Percentiles rank a stretch among this genome's conserved stretches.
Conservation (phyloP, 2,113 vertebrate species). For the Crypturellus undulatus region DNA sequence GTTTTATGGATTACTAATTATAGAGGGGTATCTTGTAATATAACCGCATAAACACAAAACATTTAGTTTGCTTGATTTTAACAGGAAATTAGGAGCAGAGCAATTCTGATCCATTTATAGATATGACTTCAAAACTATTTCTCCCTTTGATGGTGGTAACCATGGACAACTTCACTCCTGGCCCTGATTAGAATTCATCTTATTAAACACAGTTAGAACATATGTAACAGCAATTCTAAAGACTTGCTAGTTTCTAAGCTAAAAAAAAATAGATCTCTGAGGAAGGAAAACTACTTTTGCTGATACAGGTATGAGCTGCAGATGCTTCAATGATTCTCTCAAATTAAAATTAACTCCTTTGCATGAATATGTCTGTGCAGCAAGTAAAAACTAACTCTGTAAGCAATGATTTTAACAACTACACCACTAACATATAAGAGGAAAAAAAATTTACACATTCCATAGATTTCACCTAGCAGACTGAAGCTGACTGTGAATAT, state of each 20-base stretch:
- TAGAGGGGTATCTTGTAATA: neutral
- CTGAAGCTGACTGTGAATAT: neutral
- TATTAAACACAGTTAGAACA: neutral
- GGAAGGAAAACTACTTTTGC: neutral
- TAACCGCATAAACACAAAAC: neutral
- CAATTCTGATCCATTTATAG: slow-evolving; percentile 21
- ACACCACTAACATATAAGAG: neutral
- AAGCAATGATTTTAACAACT: neutral
- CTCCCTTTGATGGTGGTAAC: neutral
- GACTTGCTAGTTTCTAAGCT: neutral
- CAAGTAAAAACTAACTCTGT: neutral
- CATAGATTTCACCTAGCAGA: neutral
- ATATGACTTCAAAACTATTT: slow-evolving; percentile 35
- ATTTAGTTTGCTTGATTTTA: slow-evolving; percentile 15
- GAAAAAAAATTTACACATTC: neutral
- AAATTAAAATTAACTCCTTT: neutral
- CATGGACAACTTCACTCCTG: neutral
- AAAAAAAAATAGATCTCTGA: neutral
- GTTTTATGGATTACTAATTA: neutral
- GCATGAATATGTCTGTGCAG: neutral
- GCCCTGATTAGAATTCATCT: neutral
- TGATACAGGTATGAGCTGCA: neutral
- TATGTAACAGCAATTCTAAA: neutral
- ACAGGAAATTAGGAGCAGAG: neutral
- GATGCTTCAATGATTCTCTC: neutral